Conservation (phyloP, 2,888 invertebrate genomes). For the Mesoligia furuncula region DNA sequence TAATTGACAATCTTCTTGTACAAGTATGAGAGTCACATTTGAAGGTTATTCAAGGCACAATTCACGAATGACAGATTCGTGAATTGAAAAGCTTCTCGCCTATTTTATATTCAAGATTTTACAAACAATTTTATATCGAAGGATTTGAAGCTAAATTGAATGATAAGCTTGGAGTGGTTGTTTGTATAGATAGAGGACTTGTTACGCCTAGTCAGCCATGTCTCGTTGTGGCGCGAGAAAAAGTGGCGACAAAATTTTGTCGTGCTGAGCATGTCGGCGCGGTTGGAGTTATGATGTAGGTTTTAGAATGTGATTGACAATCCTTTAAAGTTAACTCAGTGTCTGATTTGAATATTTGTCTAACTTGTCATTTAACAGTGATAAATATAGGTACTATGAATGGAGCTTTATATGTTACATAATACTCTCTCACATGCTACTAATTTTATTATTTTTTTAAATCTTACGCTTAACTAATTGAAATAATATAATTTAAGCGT, state of each 20-base stretch:
- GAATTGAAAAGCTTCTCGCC: background rate
- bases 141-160: conserved; percentile 1
- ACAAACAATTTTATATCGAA: conserved; percentile 35
- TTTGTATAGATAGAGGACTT: background rate
- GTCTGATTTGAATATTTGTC: background rate
- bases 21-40: conserved; percentile 2
- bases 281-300: background rate
- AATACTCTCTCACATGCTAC: too few relatives aligned
- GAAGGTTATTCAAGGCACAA: background rate
- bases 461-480: background rate
- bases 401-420: background rate
- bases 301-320: background rate
- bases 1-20: background rate
- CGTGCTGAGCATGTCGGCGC: too few relatives aligned
- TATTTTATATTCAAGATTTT: conserved; percentile 40
- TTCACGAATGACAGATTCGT: conserved; percentile 7
- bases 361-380: background rate
- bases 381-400: background rate
- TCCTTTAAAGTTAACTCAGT: background rate
- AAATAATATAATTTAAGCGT: background rate
- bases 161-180: background rate
- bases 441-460: conserved; percentile 5
- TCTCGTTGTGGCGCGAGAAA: background rate
- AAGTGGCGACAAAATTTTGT: background rate
- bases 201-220: conserved; percentile 3